phyloP scores from a whole-genome alignment of 2,888 invertebrate species.

The Drosophila mulleri region DNA sequence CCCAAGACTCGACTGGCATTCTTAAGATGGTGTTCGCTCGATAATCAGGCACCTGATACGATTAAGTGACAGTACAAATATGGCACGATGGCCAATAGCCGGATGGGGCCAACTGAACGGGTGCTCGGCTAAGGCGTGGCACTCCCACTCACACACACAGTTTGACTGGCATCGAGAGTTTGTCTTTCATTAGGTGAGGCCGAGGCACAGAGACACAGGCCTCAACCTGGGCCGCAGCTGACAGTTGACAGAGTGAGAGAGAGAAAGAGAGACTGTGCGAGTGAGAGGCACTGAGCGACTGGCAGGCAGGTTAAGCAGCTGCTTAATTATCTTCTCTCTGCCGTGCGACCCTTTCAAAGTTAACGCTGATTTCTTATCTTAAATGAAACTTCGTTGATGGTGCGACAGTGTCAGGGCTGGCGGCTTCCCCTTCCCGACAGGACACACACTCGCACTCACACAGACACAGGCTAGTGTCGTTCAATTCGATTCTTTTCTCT shows the following conservation, averaged over 20 bases:
- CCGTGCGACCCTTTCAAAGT: constrained; percentile 57
- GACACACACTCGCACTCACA: not conserved
- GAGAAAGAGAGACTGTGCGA: not conserved
- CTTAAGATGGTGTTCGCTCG: not conserved
- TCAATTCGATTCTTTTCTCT: constrained; percentile 51
- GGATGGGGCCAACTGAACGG: constrained; percentile 17
- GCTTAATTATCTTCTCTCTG: constrained; percentile 69
- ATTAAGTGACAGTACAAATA: constrained; percentile 37
- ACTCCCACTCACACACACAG: constrained; percentile 16
- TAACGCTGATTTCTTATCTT: constrained; percentile 74
- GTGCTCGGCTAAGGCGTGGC: constrained; percentile 2
- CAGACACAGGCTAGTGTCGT: constrained; percentile 19
- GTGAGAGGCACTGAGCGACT: not conserved
- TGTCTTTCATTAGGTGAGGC: constrained; percentile 71
- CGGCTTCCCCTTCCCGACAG: not conserved
- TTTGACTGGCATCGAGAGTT: constrained; percentile 52
- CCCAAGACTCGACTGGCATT: not conserved
- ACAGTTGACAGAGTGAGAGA: constrained; percentile 41
- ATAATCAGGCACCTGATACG: constrained; percentile 38
- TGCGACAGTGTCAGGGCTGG: constrained; percentile 32
- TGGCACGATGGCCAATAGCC: constrained; percentile 14
- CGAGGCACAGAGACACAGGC: not conserved
- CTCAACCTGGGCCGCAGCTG: constrained; percentile 28
- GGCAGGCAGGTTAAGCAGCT: constrained; percentile 62
- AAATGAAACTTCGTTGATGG: constrained; percentile 62